Conservation (phyloP, 2,888 invertebrate genomes). For the Congeria kusceri region DNA sequence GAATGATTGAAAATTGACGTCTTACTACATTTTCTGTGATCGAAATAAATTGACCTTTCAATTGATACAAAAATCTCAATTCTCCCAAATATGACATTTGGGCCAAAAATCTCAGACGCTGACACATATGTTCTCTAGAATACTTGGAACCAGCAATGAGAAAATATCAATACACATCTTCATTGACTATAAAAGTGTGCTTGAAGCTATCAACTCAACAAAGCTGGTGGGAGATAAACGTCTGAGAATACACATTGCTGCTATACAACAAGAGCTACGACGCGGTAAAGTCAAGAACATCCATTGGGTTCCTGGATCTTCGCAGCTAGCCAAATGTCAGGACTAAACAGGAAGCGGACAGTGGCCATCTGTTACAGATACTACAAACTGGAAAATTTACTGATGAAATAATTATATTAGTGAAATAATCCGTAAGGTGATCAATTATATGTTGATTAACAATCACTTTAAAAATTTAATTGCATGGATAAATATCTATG, state of each 20-base stretch:
- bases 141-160: slow-evolving; percentile 10
- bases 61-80: no score
- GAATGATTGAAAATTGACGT: no score
- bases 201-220: slow-evolving; percentile 39
- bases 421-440: no score
- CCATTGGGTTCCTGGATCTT: slow-evolving; percentile 39
- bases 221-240: slow-evolving; percentile 48
- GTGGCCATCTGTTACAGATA: slow-evolving; percentile 28
- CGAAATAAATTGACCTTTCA: no score
- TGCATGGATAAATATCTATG: no score
- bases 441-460: no score
- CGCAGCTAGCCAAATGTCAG: slow-evolving; percentile 36
- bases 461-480: no score
- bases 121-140: slow-evolving; percentile 22
- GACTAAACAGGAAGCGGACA: slow-evolving; percentile 42
- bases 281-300: slow-evolving; percentile 1
- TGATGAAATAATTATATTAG: slow-evolving; percentile 23
- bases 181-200: slow-evolving; percentile 51
- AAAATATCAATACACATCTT: slow-evolving; percentile 18
- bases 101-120: no score
- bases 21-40: no score
- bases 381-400: slow-evolving; percentile 43
- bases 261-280: slow-evolving; percentile 11
- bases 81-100: no score
- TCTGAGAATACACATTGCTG: slow-evolving; percentile 45